A percentile compares a stretch with the other conserved stretches of the same genome.
Conservation (phyloP, 2,797 vertebrate genomes). For the Choloepus didactylus region DNA sequence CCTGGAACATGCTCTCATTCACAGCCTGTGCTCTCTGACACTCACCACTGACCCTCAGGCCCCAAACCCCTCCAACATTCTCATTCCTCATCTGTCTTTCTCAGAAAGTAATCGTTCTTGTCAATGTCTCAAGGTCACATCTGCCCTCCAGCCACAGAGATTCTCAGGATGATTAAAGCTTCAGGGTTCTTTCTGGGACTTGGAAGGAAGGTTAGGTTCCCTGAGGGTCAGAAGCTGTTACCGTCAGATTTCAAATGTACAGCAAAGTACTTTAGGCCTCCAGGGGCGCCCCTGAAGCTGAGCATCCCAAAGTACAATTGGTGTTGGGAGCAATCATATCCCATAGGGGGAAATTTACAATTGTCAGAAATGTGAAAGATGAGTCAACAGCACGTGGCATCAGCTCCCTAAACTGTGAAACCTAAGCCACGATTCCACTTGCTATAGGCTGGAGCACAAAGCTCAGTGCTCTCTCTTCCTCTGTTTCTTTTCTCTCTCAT, state of each 20-base stretch:
- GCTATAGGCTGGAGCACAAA: not conserved
- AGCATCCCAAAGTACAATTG: not conserved
- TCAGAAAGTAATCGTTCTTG: conserved; percentile 56
- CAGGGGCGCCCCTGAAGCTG: not conserved
- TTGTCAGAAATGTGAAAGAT: conserved; percentile 34
- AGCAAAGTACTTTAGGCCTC: conserved; percentile 15
- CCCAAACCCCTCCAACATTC: conserved; percentile 23
- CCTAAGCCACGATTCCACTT: not conserved
- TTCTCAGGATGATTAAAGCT: conserved; percentile 53
- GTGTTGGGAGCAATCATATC: not conserved
- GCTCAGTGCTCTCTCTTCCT: not conserved
- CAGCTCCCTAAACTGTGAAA: not conserved
- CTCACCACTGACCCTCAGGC: not conserved
- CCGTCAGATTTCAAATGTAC: conserved; percentile 32
- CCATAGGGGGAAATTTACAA: not conserved
- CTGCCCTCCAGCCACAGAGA: conserved; percentile 51
- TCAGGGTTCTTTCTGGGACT: conserved; percentile 1
- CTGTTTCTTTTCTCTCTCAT: not conserved
- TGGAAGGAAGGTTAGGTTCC: conserved; percentile 25
- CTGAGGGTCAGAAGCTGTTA: conserved; percentile 40
- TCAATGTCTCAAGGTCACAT: conserved; percentile 28
- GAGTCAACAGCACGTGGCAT: not conserved
- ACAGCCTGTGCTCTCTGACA: not conserved
- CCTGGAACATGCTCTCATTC: not conserved
- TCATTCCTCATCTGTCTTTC: conserved; percentile 25